Evolutionary conservation across 2,113 vertebrate species (phyloP).

Genomic region (Tympanuchus pallidicinctus): DNA sequence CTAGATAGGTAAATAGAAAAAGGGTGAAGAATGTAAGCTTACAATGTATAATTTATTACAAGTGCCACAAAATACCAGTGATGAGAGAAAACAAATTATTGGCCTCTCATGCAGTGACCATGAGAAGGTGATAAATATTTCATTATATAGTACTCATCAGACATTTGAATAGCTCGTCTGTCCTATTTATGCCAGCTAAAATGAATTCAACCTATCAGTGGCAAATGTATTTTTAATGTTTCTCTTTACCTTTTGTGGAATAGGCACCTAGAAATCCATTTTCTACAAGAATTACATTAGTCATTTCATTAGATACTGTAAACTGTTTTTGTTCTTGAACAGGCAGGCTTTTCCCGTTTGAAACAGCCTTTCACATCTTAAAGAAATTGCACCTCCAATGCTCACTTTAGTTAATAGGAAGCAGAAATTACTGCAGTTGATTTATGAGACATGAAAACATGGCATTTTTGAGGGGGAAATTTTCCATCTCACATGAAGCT

Average conservation of each 20-base stretch:
- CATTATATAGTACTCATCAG: slow-evolving; percentile 72
- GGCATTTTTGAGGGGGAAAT: not conserved
- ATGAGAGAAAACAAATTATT: slow-evolving; percentile 74
- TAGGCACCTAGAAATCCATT: slow-evolving; percentile 21
- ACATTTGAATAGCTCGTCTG: slow-evolving; percentile 80
- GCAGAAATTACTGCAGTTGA: not conserved
- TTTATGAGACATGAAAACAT: not conserved
- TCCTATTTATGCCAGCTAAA: slow-evolving; percentile 82
- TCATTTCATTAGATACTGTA: slow-evolving; percentile 25
- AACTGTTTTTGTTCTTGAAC: slow-evolving; percentile 43
- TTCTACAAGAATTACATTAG: slow-evolving; percentile 19
- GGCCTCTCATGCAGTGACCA: slow-evolving; percentile 70
- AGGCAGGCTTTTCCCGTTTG: slow-evolving; percentile 5
- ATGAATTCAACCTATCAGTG: slow-evolving; percentile 81
- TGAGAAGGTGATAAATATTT: slow-evolving; percentile 77
- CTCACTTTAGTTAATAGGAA: not conserved
- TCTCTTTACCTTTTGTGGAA: slow-evolving; percentile 58
- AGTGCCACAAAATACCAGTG: slow-evolving; percentile 56
- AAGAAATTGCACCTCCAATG: not conserved
- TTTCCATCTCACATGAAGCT: not conserved
- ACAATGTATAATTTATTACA: slow-evolving; percentile 72
- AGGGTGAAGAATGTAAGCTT: slow-evolving; percentile 34
- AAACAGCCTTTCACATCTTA: not conserved
- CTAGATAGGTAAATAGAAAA: slow-evolving; percentile 69
- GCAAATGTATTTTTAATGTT: slow-evolving; percentile 82